Conservation (phyloP, 1,140 invertebrate genomes). For the Procambarus virginalis region DNA sequence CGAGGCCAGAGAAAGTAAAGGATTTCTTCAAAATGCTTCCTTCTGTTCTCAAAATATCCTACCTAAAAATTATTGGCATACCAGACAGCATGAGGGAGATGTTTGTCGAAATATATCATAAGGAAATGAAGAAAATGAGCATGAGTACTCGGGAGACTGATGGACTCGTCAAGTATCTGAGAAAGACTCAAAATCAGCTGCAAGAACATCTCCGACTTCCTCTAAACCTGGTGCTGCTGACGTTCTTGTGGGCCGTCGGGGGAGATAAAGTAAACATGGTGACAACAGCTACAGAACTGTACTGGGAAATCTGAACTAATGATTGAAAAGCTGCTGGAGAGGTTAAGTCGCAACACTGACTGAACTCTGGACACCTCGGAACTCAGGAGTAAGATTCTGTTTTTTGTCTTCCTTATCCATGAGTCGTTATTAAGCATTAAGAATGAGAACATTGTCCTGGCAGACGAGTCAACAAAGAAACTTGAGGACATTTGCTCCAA, state of each 20-base stretch:
- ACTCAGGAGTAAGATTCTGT: neutral
- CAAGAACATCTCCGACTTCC: conserved; percentile 36
- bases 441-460: conserved; percentile 6
- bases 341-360: neutral
- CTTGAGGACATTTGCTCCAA: neutral
- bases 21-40: conserved; percentile 42
- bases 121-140: conserved; percentile 16
- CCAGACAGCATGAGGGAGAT: neutral
- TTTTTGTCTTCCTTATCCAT: conserved; percentile 4
- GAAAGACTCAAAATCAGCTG: neutral
- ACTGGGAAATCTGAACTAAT: neutral
- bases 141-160: conserved; percentile 9
- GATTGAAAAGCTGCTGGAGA: conserved; percentile 7
- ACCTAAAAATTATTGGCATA: conserved; percentile 29
- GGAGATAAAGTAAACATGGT: conserved; percentile 20
- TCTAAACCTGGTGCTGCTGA: conserved; percentile 22
- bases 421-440: conserved; percentile 3
- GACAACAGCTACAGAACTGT: conserved; percentile 36
- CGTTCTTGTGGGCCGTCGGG: conserved; percentile 11
- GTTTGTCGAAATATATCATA: conserved; percentile 32
- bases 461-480: neutral
- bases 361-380: neutral
- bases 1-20: conserved; percentile 8
- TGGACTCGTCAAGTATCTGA: conserved; percentile 19
- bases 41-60: neutral